These are phyloP conservation scores for Cryptosula pallasiana DNA, from an alignment of 2,888 invertebrate species.

Conservation along the genomic window DNA sequence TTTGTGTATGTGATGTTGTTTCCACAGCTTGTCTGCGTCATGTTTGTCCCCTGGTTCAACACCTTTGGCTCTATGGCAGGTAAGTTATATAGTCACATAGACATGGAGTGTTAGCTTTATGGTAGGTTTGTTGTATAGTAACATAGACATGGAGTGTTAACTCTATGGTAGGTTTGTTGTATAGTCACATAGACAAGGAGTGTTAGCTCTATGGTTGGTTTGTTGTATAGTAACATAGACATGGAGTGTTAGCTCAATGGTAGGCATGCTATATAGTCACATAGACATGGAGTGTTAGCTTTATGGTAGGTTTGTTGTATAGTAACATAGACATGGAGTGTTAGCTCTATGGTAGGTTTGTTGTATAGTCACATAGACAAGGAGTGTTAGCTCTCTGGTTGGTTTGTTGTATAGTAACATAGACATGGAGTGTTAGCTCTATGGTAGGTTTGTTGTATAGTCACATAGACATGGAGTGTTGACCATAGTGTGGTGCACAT, in stretches of 20 bases:
- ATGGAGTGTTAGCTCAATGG: not conserved
- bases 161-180: not conserved
- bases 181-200: not conserved
- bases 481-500: too few relatives aligned
- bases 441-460: too few relatives aligned
- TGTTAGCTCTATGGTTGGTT: not conserved
- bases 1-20: conserved; percentile 36
- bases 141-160: too few relatives aligned
- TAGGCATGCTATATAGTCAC: not conserved
- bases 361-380: too few relatives aligned
- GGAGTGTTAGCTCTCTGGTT: too few relatives aligned
- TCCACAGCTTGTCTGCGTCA: conserved; percentile 34
- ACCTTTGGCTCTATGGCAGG: conserved; percentile 36
- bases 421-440: too few relatives aligned
- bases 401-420: too few relatives aligned
- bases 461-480: too few relatives aligned
- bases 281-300: too few relatives aligned
- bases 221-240: not conserved
- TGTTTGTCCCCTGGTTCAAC: conserved; percentile 32
- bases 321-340: too few relatives aligned
- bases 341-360: too few relatives aligned
- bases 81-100: not conserved
- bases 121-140: not conserved
- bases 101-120: not conserved
- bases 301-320: too few relatives aligned